Percentiles rank a stretch among this genome's conserved stretches.
Evolutionary conservation across 2,888 invertebrate species (phyloP).

Genomic region (Sinotaia quadrata): DNA sequence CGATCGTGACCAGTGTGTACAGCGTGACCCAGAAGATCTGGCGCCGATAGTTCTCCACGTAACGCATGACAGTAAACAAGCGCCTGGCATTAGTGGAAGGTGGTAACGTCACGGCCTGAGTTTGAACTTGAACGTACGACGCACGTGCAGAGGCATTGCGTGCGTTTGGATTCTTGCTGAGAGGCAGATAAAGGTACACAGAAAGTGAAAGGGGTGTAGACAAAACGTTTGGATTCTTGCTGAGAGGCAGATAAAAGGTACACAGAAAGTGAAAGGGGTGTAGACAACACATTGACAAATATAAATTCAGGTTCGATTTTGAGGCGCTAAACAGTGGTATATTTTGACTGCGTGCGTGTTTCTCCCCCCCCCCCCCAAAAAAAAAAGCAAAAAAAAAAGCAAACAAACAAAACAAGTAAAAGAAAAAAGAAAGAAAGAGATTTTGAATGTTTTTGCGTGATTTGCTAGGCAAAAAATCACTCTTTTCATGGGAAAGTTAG

Average conservation of each 20-base stretch:
- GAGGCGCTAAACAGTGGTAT: no score
- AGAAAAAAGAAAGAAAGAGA: no score
- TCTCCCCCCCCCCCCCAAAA: no score
- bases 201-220: background rate
- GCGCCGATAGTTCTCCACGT: conserved; percentile 75
- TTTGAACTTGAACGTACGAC: conserved; percentile 30
- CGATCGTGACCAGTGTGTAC: conserved; percentile 75
- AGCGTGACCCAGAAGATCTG: conserved; percentile 77
- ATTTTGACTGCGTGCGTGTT: no score
- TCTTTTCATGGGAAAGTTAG: no score
- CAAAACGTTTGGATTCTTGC: background rate
- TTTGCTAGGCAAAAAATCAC: no score
- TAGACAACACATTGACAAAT: background rate
- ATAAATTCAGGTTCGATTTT: no score
- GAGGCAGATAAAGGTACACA: background rate
- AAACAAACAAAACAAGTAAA: no score
- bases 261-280: background rate
- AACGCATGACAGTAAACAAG: conserved; percentile 45
- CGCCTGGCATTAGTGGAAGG: conserved; percentile 32
- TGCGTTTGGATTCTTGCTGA: background rate
- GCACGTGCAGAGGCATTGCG: conserved; percentile 5
- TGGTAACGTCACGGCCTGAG: conserved; percentile 32
- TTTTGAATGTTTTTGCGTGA: no score
- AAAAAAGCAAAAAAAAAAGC: no score
- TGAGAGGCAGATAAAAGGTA: background rate